A percentile compares a stretch with the other conserved stretches of the same genome.
These are phyloP conservation scores for Pollenia labialis DNA, from an alignment of 2,888 invertebrate genomes.

Conservation along the genomic window DNA sequence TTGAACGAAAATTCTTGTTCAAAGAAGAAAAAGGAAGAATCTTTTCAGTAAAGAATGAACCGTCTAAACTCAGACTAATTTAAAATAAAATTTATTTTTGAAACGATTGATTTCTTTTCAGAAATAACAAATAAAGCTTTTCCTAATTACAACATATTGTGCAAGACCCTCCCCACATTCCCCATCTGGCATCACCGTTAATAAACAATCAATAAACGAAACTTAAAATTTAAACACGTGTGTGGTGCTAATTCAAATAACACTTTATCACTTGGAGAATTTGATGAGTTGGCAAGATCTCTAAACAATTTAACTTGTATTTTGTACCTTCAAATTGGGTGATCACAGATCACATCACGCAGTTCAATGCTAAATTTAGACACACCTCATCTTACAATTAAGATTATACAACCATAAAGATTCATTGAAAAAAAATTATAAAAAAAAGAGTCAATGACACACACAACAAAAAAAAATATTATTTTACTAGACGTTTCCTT, in stretches of 20 bases:
- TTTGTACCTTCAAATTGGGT: slow-evolving; percentile 47
- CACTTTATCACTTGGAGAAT: slow-evolving; percentile 46
- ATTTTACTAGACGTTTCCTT: no score
- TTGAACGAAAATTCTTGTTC: no score
- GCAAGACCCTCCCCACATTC: no score
- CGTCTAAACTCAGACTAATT: no score
- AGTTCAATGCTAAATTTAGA: slow-evolving; percentile 11
- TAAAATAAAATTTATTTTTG: no score
- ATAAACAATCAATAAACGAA: neutral
- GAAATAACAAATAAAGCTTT: no score
- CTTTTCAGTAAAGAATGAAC: no score
- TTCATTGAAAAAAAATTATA: neutral
- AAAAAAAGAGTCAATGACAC: neutral
- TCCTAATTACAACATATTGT: no score
- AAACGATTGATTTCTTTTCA: no score
- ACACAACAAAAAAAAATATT: no score
- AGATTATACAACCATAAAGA: neutral
- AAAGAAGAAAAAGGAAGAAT: no score
- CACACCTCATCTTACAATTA: slow-evolving; percentile 34
- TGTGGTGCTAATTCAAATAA: slow-evolving; percentile 66
- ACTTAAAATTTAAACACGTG: slow-evolving; percentile 72
- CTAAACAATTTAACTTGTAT: slow-evolving; percentile 19
- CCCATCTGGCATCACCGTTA: slow-evolving; percentile 12
- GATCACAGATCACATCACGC: slow-evolving; percentile 48
- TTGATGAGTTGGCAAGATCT: slow-evolving; percentile 56